Conservation (phyloP, 1,140 invertebrate species). For the Melitaea cinxia region DNA sequence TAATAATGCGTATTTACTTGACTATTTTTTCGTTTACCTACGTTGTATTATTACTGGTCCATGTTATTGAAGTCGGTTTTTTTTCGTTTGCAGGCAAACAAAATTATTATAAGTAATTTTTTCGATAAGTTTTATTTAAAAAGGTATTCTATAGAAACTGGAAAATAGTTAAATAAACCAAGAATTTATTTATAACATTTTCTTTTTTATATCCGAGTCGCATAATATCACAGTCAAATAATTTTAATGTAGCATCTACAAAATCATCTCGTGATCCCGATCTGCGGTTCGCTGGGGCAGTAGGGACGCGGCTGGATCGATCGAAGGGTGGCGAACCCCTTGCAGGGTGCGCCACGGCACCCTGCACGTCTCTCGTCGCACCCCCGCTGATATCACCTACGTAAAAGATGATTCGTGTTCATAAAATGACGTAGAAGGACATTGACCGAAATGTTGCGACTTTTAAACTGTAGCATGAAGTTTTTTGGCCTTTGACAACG, state of each 20-base stretch:
- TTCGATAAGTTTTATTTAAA: no score
- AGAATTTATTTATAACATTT: no score
- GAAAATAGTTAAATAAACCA: no score
- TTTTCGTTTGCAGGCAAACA: no score
- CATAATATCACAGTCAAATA: not conserved
- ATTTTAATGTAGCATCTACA: slow-evolving; percentile 3
- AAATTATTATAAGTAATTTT: no score
- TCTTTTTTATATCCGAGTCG: no score
- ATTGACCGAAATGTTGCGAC: slow-evolving; percentile 38
- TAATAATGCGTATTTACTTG: no score
- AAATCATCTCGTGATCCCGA: slow-evolving; percentile 13
- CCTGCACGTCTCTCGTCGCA: slow-evolving; percentile 21
- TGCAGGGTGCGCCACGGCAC: not conserved
- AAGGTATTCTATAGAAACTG: no score
- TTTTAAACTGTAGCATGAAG: slow-evolving; percentile 34
- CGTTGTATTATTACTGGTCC: no score
- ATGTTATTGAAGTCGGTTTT: no score
- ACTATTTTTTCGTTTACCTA: no score
- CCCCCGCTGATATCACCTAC: slow-evolving; percentile 13
- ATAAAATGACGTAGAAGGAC: slow-evolving; percentile 38
- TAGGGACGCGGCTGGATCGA: slow-evolving; percentile 44
- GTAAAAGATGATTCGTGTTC: slow-evolving; percentile 27
- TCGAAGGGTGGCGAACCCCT: slow-evolving; percentile 45
- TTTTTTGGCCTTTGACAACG: not conserved
- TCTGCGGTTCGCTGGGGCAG: slow-evolving; percentile 21